A percentile compares a stretch with the other conserved stretches of the same genome.
phyloP scores from a whole-genome alignment of 2,888 invertebrate species.

The Netelia virgata region DNA sequence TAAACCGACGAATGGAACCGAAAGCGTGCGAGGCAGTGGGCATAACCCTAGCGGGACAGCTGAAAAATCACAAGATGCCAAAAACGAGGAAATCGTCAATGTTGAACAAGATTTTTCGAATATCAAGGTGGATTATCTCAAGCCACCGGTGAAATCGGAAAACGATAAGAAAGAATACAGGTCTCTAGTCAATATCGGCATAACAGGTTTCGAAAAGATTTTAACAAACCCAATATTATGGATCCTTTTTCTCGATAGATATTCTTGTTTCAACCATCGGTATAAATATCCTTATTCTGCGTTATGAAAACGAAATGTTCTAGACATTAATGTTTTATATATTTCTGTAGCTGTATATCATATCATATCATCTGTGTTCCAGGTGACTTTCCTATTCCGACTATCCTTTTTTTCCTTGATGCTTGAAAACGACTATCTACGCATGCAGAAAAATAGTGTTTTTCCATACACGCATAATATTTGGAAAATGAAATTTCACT shows the following conservation, averaged over 20 bases:
- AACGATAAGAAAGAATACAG: constrained; percentile 93
- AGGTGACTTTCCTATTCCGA: too few species aligned
- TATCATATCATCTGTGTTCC: too few species aligned
- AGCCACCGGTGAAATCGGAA: constrained; percentile 89
- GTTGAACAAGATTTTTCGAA: constrained; percentile 44
- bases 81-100: constrained; percentile 19
- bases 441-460: too few species aligned
- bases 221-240: constrained; percentile 51
- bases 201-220: background rate
- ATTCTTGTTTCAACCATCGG: too few species aligned
- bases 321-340: too few species aligned
- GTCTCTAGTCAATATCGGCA: constrained; percentile 82
- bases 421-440: too few species aligned
- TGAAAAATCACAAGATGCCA: constrained; percentile 38
- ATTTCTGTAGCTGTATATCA: too few species aligned
- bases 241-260: too few species aligned
- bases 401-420: too few species aligned
- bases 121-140: constrained; percentile 77
- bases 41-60: constrained; percentile 44
- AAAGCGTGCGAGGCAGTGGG: constrained; percentile 33
- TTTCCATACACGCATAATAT: too few species aligned
- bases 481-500: background rate
- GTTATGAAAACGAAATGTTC: too few species aligned
- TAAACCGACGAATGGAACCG: constrained; percentile 54
- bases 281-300: too few species aligned